phyloP scores from a whole-genome alignment of 2,113 vertebrate genomes.

The Leucosticte australis region DNA sequence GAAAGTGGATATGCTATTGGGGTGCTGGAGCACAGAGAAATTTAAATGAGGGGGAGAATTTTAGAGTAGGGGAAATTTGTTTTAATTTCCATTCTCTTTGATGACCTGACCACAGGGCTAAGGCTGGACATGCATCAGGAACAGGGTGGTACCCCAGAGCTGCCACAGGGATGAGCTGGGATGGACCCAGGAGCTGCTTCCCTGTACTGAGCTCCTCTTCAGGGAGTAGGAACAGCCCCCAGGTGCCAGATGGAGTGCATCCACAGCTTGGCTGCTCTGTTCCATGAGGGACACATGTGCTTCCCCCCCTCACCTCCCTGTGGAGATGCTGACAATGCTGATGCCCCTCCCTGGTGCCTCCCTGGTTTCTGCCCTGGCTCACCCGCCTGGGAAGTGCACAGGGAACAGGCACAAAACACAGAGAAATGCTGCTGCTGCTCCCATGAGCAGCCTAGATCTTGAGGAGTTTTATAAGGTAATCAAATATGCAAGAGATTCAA shows the following conservation, averaged over 20 bases:
- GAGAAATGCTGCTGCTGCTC: background rate
- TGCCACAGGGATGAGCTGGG: background rate
- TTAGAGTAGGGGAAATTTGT: background rate
- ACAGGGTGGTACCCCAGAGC: background rate
- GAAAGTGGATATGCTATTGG: background rate
- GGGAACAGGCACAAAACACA: background rate
- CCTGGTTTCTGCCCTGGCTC: background rate
- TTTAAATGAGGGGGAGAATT: background rate
- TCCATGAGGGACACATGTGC: background rate
- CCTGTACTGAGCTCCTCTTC: background rate
- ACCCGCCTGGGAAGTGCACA: background rate
- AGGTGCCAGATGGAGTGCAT: background rate
- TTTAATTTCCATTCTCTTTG: background rate
- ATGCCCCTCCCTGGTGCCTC: background rate
- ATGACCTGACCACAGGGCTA: fast-evolving
- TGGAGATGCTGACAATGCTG: background rate
- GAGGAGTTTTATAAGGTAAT: slow-evolving; percentile 73
- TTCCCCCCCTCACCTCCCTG: background rate
- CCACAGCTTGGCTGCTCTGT: background rate
- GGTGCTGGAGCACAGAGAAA: background rate
- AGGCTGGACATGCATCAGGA: background rate
- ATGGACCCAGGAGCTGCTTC: background rate
- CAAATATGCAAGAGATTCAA: slow-evolving; percentile 85
- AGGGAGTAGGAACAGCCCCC: background rate
- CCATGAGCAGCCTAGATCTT: background rate